phyloP scores from a whole-genome alignment of 2,888 invertebrate species.

The Cephus runcator region DNA sequence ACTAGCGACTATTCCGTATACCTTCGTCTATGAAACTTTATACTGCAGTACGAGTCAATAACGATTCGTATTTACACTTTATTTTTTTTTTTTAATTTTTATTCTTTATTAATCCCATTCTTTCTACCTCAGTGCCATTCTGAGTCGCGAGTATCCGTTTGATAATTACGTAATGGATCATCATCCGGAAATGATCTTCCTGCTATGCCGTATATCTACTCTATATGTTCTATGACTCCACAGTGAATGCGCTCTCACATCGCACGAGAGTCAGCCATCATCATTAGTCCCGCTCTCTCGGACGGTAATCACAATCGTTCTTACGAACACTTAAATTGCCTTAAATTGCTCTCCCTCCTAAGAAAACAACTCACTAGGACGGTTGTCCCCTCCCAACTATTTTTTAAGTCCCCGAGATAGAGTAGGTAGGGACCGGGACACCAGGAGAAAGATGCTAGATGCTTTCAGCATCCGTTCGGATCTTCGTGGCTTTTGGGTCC shows the following conservation, averaged over 20 bases:
- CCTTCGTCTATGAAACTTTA: neutral
- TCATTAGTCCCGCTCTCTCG: constrained; percentile 43
- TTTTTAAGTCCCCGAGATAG: neutral
- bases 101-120: neutral
- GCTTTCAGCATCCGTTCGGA: constrained; percentile 12
- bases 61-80: constrained; percentile 6
- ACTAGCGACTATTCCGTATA: neutral
- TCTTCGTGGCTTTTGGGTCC: constrained; percentile 9
- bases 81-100: neutral
- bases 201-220: neutral
- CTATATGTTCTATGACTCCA: neutral
- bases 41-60: neutral
- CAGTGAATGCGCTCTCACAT: neutral
- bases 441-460: neutral
- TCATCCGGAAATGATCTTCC: neutral
- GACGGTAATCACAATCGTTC: constrained; percentile 47
- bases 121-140: neutral
- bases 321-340: constrained; percentile 48
- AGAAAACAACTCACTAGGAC: constrained; percentile 33
- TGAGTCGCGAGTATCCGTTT: constrained; percentile 6
- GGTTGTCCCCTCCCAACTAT: neutral
- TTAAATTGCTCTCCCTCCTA: constrained; percentile 41
- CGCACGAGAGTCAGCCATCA: constrained; percentile 32
- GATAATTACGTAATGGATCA: neutral
- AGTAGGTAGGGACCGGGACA: neutral